Evolutionary conservation across 2,888 invertebrate genomes (phyloP).

Genomic region (Elegia similella): DNA sequence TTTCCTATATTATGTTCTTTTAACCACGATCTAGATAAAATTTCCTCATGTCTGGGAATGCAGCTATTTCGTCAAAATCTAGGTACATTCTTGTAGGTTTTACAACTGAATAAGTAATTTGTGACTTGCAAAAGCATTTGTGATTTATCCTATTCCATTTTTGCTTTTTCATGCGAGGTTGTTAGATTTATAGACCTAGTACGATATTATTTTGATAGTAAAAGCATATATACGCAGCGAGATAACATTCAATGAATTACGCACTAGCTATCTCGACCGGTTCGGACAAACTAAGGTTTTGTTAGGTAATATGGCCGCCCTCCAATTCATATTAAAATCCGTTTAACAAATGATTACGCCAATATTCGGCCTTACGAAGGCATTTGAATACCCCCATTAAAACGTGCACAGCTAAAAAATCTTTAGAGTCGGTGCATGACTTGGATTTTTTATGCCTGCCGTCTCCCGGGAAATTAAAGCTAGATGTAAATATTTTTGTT

Average conservation of each 20-base stretch:
- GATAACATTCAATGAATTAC: background rate
- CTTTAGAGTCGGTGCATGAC: slow-evolving; percentile 46
- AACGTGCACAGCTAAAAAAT: slow-evolving; percentile 49
- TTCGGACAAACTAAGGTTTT: background rate
- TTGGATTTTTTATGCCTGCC: slow-evolving; percentile 63
- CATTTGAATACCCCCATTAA: slow-evolving; percentile 50
- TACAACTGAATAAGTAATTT: too few relatives aligned
- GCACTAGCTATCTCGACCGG: background rate
- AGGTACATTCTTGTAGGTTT: too few relatives aligned
- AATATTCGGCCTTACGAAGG: slow-evolving; percentile 31
- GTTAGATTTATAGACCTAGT: too few relatives aligned
- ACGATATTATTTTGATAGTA: too few relatives aligned
- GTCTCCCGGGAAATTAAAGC: slow-evolving; percentile 61
- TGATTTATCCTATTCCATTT: too few relatives aligned
- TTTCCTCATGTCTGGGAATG: too few relatives aligned
- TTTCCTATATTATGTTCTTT: too few relatives aligned
- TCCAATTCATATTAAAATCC: background rate
- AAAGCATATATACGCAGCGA: background rate
- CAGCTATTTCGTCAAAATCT: too few relatives aligned
- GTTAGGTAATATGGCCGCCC: background rate
- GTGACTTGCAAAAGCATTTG: too few relatives aligned
- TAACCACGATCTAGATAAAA: too few relatives aligned
- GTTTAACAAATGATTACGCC: slow-evolving; percentile 27
- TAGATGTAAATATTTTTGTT: slow-evolving; percentile 53
- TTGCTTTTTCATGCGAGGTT: too few relatives aligned